phyloP scores from a whole-genome alignment of 2,113 vertebrate genomes.

The Apteryx mantelli region DNA sequence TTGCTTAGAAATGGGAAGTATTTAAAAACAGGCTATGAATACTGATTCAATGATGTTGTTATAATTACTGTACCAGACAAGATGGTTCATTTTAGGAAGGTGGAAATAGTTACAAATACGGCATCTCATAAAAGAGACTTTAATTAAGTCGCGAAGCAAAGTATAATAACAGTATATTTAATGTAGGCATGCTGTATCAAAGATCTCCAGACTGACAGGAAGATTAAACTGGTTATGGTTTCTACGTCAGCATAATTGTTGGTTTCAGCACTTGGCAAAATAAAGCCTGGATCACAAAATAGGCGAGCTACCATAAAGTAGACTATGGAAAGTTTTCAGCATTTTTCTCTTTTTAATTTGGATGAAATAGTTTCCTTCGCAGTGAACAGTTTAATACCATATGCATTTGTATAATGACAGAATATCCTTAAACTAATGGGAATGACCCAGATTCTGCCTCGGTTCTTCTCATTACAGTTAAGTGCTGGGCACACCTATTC shows the following conservation, averaged over 20 bases:
- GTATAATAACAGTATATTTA: slow-evolving; percentile 37
- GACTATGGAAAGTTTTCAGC: neutral
- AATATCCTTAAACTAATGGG: neutral
- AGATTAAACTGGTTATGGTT: neutral
- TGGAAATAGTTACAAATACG: slow-evolving; percentile 36
- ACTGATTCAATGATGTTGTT: slow-evolving; percentile 40
- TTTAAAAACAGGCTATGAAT: slow-evolving; percentile 51
- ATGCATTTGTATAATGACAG: neutral
- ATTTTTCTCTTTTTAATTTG: neutral
- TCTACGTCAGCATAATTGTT: neutral
- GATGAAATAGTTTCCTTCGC: neutral
- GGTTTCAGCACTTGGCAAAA: slow-evolving; percentile 10
- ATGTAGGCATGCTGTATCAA: slow-evolving; percentile 5
- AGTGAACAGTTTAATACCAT: neutral
- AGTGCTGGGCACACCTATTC: neutral
- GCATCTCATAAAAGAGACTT: slow-evolving; percentile 52
- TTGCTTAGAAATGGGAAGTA: slow-evolving; percentile 15
- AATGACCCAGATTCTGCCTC: neutral
- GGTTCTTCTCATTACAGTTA: neutral
- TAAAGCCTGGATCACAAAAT: neutral
- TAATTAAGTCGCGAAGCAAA: slow-evolving; percentile 41
- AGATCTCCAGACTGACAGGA: neutral
- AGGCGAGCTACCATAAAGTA: neutral
- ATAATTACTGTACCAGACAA: slow-evolving; percentile 56
- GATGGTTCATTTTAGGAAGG: slow-evolving; percentile 48